Evolutionary conservation across 1,140 invertebrate species (phyloP).

Genomic region (Bombus ignitus): DNA sequence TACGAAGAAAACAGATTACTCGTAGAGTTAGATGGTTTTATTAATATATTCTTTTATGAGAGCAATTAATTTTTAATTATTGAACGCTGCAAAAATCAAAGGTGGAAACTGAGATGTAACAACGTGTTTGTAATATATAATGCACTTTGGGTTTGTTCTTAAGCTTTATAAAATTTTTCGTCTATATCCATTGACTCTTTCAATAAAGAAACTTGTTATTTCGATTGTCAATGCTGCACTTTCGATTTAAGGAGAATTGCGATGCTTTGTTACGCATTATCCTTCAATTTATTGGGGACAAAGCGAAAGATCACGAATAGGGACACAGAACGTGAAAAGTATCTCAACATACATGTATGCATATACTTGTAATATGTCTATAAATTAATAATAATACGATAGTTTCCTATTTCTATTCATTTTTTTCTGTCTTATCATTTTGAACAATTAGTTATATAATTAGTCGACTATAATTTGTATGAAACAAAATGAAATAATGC

Average conservation of each 20-base stretch:
- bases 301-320: conserved; percentile 2
- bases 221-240: conserved; percentile 83
- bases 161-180: conserved; percentile 63
- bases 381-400: conserved; percentile 35
- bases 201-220: conserved; percentile 72
- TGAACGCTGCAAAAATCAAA: background rate
- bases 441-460: background rate
- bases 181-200: conserved; percentile 55
- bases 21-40: too few species aligned
- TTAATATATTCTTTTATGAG: background rate
- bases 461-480: background rate
- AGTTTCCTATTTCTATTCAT: conserved; percentile 3
- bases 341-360: background rate
- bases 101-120: conserved; percentile 27
- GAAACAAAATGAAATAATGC: background rate
- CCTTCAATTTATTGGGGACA: conserved; percentile 22
- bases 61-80: background rate
- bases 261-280: conserved; percentile 36
- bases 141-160: conserved; percentile 66
- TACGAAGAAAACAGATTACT: background rate
- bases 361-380: background rate
- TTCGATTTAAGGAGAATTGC: conserved; percentile 71
- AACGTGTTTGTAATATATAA: conserved; percentile 57
- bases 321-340: conserved; percentile 9
- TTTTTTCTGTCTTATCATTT: background rate